These are phyloP conservation scores for Melangyna quadrimaculata DNA, from an alignment of 2,888 invertebrate genomes.

Conservation along the genomic window DNA sequence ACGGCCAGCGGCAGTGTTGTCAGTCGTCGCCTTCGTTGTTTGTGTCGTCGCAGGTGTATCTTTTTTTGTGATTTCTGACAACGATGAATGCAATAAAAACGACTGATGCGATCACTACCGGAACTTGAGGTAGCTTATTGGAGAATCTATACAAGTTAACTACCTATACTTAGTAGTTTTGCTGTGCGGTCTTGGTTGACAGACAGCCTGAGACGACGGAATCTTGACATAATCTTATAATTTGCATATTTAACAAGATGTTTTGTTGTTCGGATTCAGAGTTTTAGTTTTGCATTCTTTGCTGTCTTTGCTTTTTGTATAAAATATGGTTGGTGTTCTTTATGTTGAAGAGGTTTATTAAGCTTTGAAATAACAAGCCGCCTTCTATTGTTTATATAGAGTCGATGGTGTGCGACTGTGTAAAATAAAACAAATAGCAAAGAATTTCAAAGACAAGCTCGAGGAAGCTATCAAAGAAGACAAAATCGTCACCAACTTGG, in stretches of 20 bases:
- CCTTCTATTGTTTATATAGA: neutral
- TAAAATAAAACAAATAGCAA: neutral
- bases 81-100: neutral
- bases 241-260: slow-evolving; percentile 64
- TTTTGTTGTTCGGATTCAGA: slow-evolving; percentile 34
- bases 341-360: neutral
- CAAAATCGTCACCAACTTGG: neutral
- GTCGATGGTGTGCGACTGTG: neutral
- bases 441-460: neutral
- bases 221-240: slow-evolving; percentile 67
- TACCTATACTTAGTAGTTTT: slow-evolving; percentile 2
- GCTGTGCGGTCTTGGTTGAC: slow-evolving; percentile 27
- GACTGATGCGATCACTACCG: slow-evolving; percentile 39
- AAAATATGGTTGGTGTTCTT: neutral
- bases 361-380: neutral
- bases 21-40: neutral
- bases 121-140: slow-evolving; percentile 50
- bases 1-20: too few species aligned
- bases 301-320: neutral
- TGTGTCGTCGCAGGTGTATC: slow-evolving; percentile 8
- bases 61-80: neutral
- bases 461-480: neutral
- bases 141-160: neutral
- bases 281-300: neutral
- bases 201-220: slow-evolving; percentile 20